Conservation (phyloP, 2,113 vertebrate genomes). For the Malurus alboscapulatus region DNA sequence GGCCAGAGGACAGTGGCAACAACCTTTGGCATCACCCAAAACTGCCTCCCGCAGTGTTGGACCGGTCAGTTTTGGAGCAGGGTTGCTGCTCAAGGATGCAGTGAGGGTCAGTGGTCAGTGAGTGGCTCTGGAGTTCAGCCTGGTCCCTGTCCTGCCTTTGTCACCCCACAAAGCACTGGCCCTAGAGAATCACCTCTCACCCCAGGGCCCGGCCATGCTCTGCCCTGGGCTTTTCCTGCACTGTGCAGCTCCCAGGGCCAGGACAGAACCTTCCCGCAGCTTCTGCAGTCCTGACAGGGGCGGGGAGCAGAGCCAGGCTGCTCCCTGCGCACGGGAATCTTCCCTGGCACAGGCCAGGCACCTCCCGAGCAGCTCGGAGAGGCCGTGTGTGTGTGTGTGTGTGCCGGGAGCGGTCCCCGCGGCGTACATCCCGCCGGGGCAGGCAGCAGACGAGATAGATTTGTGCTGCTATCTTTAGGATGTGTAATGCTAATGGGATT, state of each 20-base stretch:
- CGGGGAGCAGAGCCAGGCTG: not conserved
- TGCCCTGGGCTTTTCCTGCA: not conserved
- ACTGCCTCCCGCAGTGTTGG: not conserved
- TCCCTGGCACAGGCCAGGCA: not conserved
- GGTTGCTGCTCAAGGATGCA: not conserved
- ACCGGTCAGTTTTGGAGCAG: not conserved
- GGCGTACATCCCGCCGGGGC: not conserved
- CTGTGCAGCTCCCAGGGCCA: not conserved
- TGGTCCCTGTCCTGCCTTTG: not conserved
- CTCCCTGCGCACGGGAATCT: rapidly evolving
- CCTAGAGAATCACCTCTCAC: not conserved
- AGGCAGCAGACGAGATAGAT: constrained; percentile 28
- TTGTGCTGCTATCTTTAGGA: constrained; percentile 57
- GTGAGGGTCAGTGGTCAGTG: not conserved
- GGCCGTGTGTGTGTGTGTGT: not conserved
- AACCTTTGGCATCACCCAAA: not conserved
- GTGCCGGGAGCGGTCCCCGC: not conserved
- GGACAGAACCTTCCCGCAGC: not conserved
- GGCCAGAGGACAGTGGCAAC: rapidly evolving
- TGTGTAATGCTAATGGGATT: constrained; percentile 56
- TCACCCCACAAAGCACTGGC: not conserved
- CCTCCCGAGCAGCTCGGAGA: not conserved
- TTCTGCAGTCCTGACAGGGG: not conserved
- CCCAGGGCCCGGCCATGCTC: not conserved
- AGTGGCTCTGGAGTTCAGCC: not conserved